Percentiles rank a stretch among this genome's conserved stretches.
Evolutionary conservation across 2,797 vertebrate genomes (phyloP).

Genomic region (Acanthurus leucopareius): DNA sequence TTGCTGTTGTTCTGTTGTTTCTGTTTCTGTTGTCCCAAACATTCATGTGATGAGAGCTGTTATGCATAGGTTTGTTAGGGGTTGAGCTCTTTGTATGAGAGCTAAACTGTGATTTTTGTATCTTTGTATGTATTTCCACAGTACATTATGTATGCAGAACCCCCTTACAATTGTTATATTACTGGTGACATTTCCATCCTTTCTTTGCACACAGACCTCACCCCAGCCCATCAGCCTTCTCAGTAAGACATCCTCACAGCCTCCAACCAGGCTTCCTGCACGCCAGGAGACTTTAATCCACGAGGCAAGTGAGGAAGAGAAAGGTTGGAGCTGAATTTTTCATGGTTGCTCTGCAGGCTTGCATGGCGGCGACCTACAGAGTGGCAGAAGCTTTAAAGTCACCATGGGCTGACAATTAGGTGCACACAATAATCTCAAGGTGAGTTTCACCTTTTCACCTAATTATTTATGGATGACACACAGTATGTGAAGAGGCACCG

Average conservation of each 20-base stretch:
- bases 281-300: slow-evolving; percentile 65
- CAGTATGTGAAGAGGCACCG: neutral
- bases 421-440: slow-evolving; percentile 34
- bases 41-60: neutral
- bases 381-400: slow-evolving; percentile 67
- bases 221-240: slow-evolving; percentile 38
- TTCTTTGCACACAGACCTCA: slow-evolving; percentile 20
- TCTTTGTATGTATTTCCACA: neutral
- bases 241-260: slow-evolving; percentile 65
- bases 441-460: slow-evolving; percentile 47
- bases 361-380: slow-evolving; percentile 41
- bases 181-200: slow-evolving; percentile 57
- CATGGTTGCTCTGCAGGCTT: slow-evolving; percentile 70
- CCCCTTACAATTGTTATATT: slow-evolving; percentile 13
- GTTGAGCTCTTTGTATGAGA: neutral
- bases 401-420: slow-evolving; percentile 37
- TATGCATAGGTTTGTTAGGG: neutral
- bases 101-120: no score
- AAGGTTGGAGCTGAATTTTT: slow-evolving; percentile 84
- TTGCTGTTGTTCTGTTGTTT: no score
- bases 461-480: slow-evolving; percentile 15
- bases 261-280: slow-evolving; percentile 65
- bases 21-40: no score
- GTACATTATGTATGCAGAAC: neutral
- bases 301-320: slow-evolving; percentile 45